Conservation (phyloP, 2,113 vertebrate genomes). For the Cercocebus atys region DNA sequence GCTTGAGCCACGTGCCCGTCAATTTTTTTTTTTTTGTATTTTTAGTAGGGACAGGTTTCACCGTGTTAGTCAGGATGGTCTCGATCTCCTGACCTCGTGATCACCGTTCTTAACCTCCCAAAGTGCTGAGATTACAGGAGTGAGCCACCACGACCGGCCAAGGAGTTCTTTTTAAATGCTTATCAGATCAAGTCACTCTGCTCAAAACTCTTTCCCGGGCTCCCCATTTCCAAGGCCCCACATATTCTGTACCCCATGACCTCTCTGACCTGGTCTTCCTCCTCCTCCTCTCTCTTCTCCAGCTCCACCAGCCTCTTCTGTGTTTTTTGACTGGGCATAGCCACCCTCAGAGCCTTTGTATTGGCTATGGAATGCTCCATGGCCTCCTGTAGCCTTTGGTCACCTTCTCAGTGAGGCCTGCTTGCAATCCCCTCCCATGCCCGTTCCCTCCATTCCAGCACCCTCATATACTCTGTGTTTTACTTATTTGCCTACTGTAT, state of each 20-base stretch:
- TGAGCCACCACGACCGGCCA: no score
- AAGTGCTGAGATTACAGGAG: no score
- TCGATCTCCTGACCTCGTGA: no score
- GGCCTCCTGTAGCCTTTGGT: neutral
- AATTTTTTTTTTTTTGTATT: no score
- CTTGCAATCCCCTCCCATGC: neutral
- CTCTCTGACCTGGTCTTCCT: neutral
- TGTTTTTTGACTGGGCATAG: neutral
- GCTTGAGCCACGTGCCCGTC: no score
- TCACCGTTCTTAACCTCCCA: no score
- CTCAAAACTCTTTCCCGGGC: neutral
- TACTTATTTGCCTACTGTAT: neutral
- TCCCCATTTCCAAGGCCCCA: neutral
- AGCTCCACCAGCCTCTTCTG: neutral
- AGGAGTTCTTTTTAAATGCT: neutral
- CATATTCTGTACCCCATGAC: no score
- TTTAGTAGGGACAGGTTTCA: no score
- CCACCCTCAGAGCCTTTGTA: neutral
- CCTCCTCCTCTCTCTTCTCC: neutral
- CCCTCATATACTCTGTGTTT: neutral
- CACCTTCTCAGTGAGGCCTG: neutral
- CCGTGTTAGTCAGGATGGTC: no score
- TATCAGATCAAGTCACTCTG: neutral
- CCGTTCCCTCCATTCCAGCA: neutral
- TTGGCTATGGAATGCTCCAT: neutral